Percentiles rank a stretch among this genome's conserved stretches.
Conservation (phyloP, 1,140 invertebrate species). For the Bombus turneri region DNA sequence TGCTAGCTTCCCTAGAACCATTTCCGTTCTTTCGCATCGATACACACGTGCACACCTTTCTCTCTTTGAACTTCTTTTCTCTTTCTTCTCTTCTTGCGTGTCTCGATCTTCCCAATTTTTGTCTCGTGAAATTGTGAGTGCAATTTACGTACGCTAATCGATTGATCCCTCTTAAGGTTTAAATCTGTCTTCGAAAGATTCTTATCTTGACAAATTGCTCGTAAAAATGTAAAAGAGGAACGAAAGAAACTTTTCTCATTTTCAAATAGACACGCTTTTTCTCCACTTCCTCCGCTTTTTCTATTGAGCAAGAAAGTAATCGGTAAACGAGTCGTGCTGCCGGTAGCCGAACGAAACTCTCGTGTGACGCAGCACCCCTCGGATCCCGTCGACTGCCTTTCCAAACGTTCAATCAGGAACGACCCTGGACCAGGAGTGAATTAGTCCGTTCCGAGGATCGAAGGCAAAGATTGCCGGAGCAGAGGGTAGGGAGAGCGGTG, state of each 20-base stretch:
- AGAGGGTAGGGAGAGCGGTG: conserved; percentile 72
- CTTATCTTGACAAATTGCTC: not conserved
- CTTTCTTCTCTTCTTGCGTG: not conserved
- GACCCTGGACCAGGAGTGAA: conserved; percentile 73
- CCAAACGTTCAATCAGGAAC: conserved; percentile 41
- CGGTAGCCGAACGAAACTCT: not conserved
- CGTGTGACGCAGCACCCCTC: not conserved
- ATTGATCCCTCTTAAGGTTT: not conserved
- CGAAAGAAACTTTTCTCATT: not conserved
- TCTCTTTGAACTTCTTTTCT: not conserved
- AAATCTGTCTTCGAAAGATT: not conserved
- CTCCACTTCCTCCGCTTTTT: not conserved
- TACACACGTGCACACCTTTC: not conserved
- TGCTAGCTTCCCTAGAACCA: not conserved
- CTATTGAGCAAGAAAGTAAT: not conserved
- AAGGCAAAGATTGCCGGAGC: conserved; percentile 63
- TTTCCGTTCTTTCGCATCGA: conserved; percentile 18
- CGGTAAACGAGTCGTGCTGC: not conserved
- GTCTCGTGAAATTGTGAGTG: not conserved
- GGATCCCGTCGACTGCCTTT: not conserved
- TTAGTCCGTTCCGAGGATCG: conserved; percentile 77
- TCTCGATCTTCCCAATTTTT: not conserved
- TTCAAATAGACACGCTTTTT: not conserved
- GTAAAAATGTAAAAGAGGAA: not conserved
- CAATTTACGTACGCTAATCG: not conserved